Base-by-base conservation (phyloP, 2,113 vertebrate genomes). In the Danionella cerebrum region DNA sequence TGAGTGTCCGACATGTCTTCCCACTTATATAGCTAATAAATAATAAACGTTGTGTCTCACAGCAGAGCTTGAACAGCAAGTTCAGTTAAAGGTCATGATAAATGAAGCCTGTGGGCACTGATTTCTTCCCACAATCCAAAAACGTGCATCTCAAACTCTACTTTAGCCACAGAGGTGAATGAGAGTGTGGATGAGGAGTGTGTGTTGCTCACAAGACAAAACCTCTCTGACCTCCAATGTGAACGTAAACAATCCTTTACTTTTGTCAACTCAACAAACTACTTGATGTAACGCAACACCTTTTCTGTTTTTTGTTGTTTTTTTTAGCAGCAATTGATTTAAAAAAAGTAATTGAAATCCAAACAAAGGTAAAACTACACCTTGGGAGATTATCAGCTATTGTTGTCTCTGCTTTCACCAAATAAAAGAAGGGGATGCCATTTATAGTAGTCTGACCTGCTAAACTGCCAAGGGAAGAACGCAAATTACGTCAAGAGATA, bases 171-270 rank as follows among this genome's bases (percentile, higher is more conserved):
- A n/a, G n/a, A n/a, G n/a, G n/a, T n/a, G n/a, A n/a, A n/a, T n/a
- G n/a, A n/a, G n/a, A n/a, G n/a, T n/a, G n/a, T n/a, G n/a, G n/a
- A n/a, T n/a, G n/a, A n/a, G n/a, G n/a, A n/a, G n/a, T n/a, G n/a
- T n/a, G n/a, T n/a, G n/a, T 90, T 99, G 22, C 96, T 98, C 0
- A 96, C 98, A 72, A 99, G 98, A 70, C 96, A 95, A 0, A 94
- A 99, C 54, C 96, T 99, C 48, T 98, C 96, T 0, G 96, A 99
- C 81, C 91, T 99, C 47, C 98, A 96, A 94, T 99, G 97, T 86
- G 96, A 96, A 82, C 96, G 96, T 97, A 84, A 36, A 77, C 70
- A 1, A 8, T 39, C 29, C 33, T 9, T n/a, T n/a, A n/a, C n/a
- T n/a, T n/a, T n/a, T n/a, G n/a, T n/a, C n/a, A n/a, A n/a, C n/a